Evolutionary conservation across 1,140 invertebrate species (phyloP).

Genomic region (Papilio polytes): DNA sequence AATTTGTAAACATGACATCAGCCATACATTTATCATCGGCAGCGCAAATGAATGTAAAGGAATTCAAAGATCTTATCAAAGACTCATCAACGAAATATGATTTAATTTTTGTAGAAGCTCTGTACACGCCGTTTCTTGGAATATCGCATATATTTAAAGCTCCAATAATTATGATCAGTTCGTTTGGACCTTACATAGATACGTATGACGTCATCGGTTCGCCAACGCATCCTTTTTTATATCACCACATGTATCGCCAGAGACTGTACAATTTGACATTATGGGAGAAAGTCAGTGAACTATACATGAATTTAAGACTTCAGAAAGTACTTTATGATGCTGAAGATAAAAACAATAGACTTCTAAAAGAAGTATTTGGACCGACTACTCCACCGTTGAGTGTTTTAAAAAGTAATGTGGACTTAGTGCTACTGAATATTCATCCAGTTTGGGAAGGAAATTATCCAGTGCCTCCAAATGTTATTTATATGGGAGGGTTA

Average conservation of each 20-base stretch:
- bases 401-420: slow-evolving; percentile 70
- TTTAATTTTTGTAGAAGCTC: slow-evolving; percentile 55
- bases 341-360: slow-evolving; percentile 54
- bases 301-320: slow-evolving; percentile 36
- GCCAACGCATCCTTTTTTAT: slow-evolving; percentile 50
- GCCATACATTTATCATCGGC: slow-evolving; percentile 44
- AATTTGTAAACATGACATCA: slow-evolving; percentile 26
- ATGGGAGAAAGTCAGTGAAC: slow-evolving; percentile 48
- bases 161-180: slow-evolving; percentile 56
- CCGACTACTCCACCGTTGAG: slow-evolving; percentile 59
- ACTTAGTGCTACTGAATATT: slow-evolving; percentile 83
- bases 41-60: slow-evolving; percentile 44
- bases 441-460: slow-evolving; percentile 81
- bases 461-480: slow-evolving; percentile 79
- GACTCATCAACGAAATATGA: slow-evolving; percentile 49
- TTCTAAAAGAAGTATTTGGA: slow-evolving; percentile 72
- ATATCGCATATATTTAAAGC: slow-evolving; percentile 52
- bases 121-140: slow-evolving; percentile 39
- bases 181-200: slow-evolving; percentile 43
- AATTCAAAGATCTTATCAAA: slow-evolving; percentile 58
- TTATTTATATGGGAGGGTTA: slow-evolving; percentile 83
- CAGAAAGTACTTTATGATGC: slow-evolving; percentile 5
- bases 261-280: slow-evolving; percentile 43
- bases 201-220: slow-evolving; percentile 45
- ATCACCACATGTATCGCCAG: slow-evolving; percentile 49